Conservation (phyloP, 2,797 vertebrate species). For the Enoplosus armatus region DNA sequence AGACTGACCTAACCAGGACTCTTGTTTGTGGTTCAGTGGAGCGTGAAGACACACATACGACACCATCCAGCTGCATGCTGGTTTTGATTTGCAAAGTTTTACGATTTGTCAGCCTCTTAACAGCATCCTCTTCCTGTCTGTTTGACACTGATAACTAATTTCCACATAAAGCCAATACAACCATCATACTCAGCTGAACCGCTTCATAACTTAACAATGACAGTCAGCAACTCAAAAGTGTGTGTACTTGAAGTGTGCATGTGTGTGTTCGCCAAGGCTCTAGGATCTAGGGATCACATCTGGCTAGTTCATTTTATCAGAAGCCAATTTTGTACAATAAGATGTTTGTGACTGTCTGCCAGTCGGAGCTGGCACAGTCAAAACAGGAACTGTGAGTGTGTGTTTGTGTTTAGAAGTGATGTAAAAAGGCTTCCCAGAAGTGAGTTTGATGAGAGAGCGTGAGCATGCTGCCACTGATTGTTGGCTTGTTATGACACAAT, state of each 20-base stretch:
- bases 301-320: constrained; percentile 57
- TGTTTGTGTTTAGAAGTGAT: constrained; percentile 35
- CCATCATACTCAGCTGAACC: constrained; percentile 1
- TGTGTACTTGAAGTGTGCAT: constrained; percentile 20
- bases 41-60: not conserved
- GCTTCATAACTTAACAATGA: constrained; percentile 38
- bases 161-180: not conserved
- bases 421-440: constrained; percentile 34
- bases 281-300: constrained; percentile 51
- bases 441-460: constrained; percentile 31
- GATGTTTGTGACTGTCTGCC: constrained; percentile 58
- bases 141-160: constrained; percentile 32
- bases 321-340: constrained; percentile 55
- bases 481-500: constrained; percentile 29
- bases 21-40: constrained; percentile 31
- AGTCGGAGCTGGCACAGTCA: constrained; percentile 46
- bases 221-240: constrained; percentile 3
- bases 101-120: constrained; percentile 9
- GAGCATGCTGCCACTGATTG: constrained; percentile 18
- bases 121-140: constrained; percentile 13
- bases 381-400: constrained; percentile 21
- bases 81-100: constrained; percentile 33
- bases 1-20: constrained; percentile 15
- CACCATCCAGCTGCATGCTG: not conserved
- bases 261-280: constrained; percentile 2